phyloP scores from a whole-genome alignment of 2,888 invertebrate species.

The Clepsis dumicolana region DNA sequence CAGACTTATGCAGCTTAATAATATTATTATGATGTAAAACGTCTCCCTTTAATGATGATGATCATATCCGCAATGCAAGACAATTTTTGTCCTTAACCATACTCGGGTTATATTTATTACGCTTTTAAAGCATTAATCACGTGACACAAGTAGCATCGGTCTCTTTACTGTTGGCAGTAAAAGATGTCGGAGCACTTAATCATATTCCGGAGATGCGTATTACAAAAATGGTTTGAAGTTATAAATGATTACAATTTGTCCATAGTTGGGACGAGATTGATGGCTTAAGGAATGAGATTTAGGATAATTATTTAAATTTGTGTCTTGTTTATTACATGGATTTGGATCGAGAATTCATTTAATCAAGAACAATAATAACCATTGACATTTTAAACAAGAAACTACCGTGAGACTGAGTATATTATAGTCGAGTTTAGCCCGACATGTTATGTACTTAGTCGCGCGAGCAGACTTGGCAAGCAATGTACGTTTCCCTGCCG shows the following conservation, averaged over 20 bases:
- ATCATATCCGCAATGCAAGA: neutral
- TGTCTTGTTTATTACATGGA: neutral
- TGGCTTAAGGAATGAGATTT: constrained; percentile 21
- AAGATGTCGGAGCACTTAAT: constrained; percentile 30
- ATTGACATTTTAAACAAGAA: too few species aligned
- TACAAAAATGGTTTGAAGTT: constrained; percentile 22
- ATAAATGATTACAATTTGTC: constrained; percentile 32
- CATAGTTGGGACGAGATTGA: constrained; percentile 18
- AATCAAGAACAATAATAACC: neutral
- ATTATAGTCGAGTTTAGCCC: too few species aligned
- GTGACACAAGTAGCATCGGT: constrained; percentile 22
- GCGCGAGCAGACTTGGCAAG: too few species aligned
- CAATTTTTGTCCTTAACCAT: neutral
- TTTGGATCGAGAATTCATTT: neutral
- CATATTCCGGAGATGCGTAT: constrained; percentile 21
- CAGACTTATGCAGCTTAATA: too few species aligned
- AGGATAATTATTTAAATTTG: constrained; percentile 16
- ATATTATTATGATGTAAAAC: too few species aligned
- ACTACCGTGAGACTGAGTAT: too few species aligned
- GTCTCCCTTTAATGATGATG: neutral
- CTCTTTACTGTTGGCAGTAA: constrained; percentile 28
- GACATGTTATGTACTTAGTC: too few species aligned
- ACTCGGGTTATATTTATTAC: neutral
- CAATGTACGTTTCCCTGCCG: too few species aligned
- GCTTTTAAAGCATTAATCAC: constrained; percentile 26